These are phyloP conservation scores for Ophion ventricosus DNA, from an alignment of 2,888 invertebrate genomes.

Conservation along the genomic window DNA sequence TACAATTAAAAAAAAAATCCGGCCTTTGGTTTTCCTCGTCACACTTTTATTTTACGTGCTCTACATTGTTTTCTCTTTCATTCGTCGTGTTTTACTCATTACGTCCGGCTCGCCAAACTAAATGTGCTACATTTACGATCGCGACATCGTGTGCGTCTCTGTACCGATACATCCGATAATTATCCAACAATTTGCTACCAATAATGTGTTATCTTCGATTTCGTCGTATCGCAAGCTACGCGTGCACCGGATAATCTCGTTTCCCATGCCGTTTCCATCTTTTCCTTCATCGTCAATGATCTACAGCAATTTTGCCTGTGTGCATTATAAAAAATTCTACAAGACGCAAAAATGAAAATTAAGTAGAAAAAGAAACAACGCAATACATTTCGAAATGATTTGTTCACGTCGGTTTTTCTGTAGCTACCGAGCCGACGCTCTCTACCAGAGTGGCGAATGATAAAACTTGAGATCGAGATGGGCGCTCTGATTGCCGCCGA, in stretches of 20 bases:
- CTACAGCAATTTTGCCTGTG: background rate
- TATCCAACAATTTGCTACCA: background rate
- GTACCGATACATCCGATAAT: slow-evolving; percentile 2
- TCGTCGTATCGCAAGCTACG: no score
- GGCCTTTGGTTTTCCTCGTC: background rate
- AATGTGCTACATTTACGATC: background rate
- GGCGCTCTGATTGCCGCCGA: slow-evolving; percentile 83
- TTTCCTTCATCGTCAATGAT: background rate
- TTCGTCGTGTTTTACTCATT: background rate
- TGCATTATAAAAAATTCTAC: slow-evolving; percentile 3
- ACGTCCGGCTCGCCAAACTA: background rate
- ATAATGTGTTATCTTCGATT: background rate
- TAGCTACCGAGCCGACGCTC: background rate
- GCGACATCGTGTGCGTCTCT: slow-evolving; percentile 4
- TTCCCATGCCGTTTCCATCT: background rate
- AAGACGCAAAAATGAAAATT: background rate
- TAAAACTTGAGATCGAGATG: slow-evolving; percentile 91
- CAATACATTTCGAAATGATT: background rate
- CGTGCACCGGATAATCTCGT: no score
- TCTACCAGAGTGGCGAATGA: slow-evolving; percentile 91
- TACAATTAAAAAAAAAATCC: background rate
- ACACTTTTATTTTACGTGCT: background rate
- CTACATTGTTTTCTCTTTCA: background rate
- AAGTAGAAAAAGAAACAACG: background rate
- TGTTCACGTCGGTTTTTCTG: background rate